Conservation (phyloP, 2,797 vertebrate genomes). For the Orientallactaga sibirica region DNA sequence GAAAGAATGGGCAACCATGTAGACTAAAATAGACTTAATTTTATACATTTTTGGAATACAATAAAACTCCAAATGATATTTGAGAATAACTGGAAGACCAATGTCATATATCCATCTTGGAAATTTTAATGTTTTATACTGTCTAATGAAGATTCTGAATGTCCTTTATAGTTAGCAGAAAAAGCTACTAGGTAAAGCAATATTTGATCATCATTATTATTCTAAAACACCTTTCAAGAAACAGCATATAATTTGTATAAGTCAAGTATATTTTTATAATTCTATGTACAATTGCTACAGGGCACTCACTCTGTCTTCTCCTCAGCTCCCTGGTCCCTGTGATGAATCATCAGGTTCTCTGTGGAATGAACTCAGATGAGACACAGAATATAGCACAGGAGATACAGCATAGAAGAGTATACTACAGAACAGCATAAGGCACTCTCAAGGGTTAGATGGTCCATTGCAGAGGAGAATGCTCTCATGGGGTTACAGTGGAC, state of each 20-base stretch:
- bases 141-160: neutral
- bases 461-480: neutral
- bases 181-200: neutral
- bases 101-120: neutral
- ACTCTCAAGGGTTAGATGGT: neutral
- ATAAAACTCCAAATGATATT: slow-evolving; percentile 44
- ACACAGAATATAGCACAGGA: neutral
- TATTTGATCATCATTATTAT: neutral
- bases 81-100: slow-evolving; percentile 21
- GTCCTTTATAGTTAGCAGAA: slow-evolving; percentile 1
- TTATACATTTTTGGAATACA: slow-evolving; percentile 60
- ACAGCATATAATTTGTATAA: slow-evolving; percentile 8
- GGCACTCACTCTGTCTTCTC: neutral
- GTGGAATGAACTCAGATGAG: neutral
- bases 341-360: neutral
- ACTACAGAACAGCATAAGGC: neutral
- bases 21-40: slow-evolving; percentile 47
- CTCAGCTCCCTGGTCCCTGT: no score
- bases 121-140: slow-evolving; percentile 3
- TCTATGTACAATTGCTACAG: neutral
- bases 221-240: slow-evolving; percentile 50
- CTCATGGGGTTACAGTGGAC: neutral
- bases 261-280: neutral
- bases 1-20: slow-evolving; percentile 71
- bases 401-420: neutral